Percentiles rank a stretch among this genome's conserved stretches.
phyloP scores from a whole-genome alignment of 2,888 invertebrate genomes.

The Drosophila yooni region DNA sequence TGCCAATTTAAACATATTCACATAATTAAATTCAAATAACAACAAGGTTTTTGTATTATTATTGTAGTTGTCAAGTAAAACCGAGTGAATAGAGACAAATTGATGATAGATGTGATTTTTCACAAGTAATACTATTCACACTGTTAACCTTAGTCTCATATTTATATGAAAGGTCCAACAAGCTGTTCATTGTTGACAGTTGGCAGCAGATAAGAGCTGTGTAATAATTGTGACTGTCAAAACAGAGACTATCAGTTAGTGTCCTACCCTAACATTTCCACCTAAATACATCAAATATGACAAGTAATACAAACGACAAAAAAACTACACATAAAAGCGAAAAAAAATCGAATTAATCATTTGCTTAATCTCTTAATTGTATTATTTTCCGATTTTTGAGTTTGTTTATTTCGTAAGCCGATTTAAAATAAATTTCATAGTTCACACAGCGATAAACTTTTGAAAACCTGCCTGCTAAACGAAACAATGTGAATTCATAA shows the following conservation, averaged over 20 bases:
- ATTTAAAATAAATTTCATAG: slow-evolving; percentile 73
- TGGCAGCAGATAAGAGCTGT: slow-evolving; percentile 32
- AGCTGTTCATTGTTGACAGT: slow-evolving; percentile 21
- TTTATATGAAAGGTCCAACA: slow-evolving; percentile 9
- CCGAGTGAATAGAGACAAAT: background rate
- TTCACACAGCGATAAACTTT: slow-evolving; percentile 61
- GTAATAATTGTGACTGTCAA: slow-evolving; percentile 17
- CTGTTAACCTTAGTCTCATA: background rate
- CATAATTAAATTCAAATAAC: background rate
- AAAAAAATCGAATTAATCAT: slow-evolving; percentile 68
- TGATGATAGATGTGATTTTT: background rate
- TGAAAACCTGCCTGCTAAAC: slow-evolving; percentile 17
- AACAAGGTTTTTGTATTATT: background rate
- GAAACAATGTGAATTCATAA: slow-evolving; percentile 34
- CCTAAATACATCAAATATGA: slow-evolving; percentile 23
- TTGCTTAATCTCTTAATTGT: slow-evolving; percentile 73
- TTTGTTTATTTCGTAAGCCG: slow-evolving; percentile 76
- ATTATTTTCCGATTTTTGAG: slow-evolving; percentile 71
- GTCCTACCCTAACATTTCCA: slow-evolving; percentile 56
- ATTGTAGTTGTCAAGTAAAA: background rate
- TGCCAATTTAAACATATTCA: too few species aligned
- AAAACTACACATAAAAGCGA: slow-evolving; percentile 29
- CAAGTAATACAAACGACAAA: slow-evolving; percentile 26
- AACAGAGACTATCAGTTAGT: slow-evolving; percentile 23
- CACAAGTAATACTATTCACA: background rate